Evolutionary conservation across 2,113 vertebrate genomes (phyloP), one percentile per base, ranked within the genome.

Genomic region (Nothobranchius kuhntae): DNA sequence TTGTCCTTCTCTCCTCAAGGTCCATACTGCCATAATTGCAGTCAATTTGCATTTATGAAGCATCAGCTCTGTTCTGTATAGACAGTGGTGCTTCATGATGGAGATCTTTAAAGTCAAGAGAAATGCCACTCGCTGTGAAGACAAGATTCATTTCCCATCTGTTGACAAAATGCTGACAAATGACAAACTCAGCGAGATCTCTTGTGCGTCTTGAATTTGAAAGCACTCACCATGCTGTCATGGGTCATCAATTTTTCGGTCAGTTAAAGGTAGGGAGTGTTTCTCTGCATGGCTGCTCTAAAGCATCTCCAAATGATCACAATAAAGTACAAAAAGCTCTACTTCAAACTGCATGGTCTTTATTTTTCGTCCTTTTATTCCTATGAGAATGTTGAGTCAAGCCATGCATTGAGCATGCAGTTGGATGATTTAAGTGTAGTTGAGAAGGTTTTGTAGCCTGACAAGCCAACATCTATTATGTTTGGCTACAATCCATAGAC

Each of bases 1-100:
- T 48, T 73, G 42, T 46, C 65, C 65, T 53, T 47, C 26, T 47
- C 35, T 56, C 13, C 24, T 69, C 61, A 68, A 66, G 62, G 53
- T 74, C 50, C 61, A 47, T 24, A 3, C 61, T 48, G 53, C 56
- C 45, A 46, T 55, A 46, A 54, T 67, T 26, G 61, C 45, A 40
- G 24, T 21, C 15, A 26, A 56, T 60, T 55, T 59, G 40, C 42
- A 71, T 17, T 46, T 21, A 46, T 57, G 1, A 64, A 42, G 4
- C 17, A 10, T 46, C 7, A 10, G 52, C 36, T 21, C 12, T 45
- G 38, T 14, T 40, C 9, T 1, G 26, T 36, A 51, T 24, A 10
- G 35, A 40, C 35, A 24, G 4, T 10, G 9, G 38, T 3, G 7
- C 42, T 24, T 0, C 17, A 14, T 52, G 24, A 56, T 36, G 4